phyloP scores from a whole-genome alignment of 2,797 vertebrate genomes.

The Onychomys torridus region DNA sequence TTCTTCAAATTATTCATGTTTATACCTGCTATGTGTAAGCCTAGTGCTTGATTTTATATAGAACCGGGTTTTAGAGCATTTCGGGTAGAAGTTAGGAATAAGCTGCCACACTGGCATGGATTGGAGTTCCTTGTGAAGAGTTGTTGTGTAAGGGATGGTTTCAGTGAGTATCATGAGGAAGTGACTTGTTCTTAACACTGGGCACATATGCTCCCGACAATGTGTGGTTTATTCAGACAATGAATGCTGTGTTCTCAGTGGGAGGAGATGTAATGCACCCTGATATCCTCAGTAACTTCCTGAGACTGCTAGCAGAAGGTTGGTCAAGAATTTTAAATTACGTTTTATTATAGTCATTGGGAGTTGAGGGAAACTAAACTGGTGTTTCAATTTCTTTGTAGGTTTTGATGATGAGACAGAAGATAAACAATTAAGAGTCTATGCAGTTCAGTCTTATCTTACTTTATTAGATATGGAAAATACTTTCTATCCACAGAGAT shows the following conservation, averaged over 20 bases:
- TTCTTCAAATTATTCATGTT: slow-evolving; percentile 50
- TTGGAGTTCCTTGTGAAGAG: slow-evolving; percentile 56
- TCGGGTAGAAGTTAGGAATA: slow-evolving; percentile 37
- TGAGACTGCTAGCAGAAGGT: slow-evolving; percentile 96
- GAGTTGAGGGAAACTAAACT: slow-evolving; percentile 63
- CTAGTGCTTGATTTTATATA: neutral
- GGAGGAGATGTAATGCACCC: slow-evolving; percentile 95
- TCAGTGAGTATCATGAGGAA: slow-evolving; percentile 69
- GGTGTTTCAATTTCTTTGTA: slow-evolving; percentile 79
- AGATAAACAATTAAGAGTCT: slow-evolving; percentile 91
- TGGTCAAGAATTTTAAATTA: slow-evolving; percentile 75
- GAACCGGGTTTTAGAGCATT: neutral
- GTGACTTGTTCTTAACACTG: slow-evolving; percentile 90
- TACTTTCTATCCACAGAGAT: slow-evolving; percentile 92
- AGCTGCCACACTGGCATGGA: slow-evolving; percentile 20
- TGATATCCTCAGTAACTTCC: slow-evolving; percentile 95
- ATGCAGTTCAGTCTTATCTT: slow-evolving; percentile 95
- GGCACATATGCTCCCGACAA: slow-evolving; percentile 96
- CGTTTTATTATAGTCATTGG: slow-evolving; percentile 55
- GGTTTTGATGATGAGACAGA: slow-evolving; percentile 94
- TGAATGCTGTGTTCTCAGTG: slow-evolving; percentile 96
- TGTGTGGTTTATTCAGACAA: slow-evolving; percentile 98
- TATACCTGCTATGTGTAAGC: neutral
- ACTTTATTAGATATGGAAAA: slow-evolving; percentile 89
- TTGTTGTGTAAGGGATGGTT: slow-evolving; percentile 40